Base-by-base conservation (phyloP, 2,113 vertebrate genomes). In the Numida meleagris region DNA sequence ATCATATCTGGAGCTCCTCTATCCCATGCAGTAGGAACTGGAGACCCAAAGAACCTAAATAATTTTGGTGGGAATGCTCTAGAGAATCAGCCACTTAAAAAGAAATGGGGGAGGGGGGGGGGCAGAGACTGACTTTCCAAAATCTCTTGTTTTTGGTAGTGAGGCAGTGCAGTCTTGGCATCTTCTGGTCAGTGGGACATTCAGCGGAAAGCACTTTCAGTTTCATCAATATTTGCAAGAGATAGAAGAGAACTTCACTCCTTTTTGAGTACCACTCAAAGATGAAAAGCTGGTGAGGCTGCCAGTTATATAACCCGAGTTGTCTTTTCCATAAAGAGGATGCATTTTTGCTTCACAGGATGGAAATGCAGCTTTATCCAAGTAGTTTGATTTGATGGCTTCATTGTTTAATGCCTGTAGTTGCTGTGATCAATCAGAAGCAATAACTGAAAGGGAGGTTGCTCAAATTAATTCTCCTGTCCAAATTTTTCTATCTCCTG, bases 231-330 rank as follows among this genome's bases (percentile, higher is more conserved):
- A 81, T 91, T 92, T 95, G 92, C 79, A 82, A 95, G 94, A 61
- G 45, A 74, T 62, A 81, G 87, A 46, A 86, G 86, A 86, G 80
- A 93, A 90, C 74, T 90, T 96, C 79, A 74, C 66, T 96, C 58
- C 58, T 67, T 83, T 78, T 91, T 0, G 12, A 96, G 92, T 36
- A 78, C 93, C 94, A 93, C 90, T 96, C 89, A 58, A 74, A 84
- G 79, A 96, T 88, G 68, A 95, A 94, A 96, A 86, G 75, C 90
- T 83, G 93, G 63, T 63, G 70, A 93, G 50, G 81, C 55, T 93
- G 87, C 67, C 92, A 79, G 70, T 96, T 96, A 91, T 42, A 92
- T 65, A 95, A 88, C 61, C 65, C 71, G 93, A 94, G 77, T 66
- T 10, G 5, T 67, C 66, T 80, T 77, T 76, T 63, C 76, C 51